Evolutionary conservation across 2,888 invertebrate genomes (phyloP), one percentile per base, ranked within the genome.

Genomic region (Spisula subtruncata): DNA sequence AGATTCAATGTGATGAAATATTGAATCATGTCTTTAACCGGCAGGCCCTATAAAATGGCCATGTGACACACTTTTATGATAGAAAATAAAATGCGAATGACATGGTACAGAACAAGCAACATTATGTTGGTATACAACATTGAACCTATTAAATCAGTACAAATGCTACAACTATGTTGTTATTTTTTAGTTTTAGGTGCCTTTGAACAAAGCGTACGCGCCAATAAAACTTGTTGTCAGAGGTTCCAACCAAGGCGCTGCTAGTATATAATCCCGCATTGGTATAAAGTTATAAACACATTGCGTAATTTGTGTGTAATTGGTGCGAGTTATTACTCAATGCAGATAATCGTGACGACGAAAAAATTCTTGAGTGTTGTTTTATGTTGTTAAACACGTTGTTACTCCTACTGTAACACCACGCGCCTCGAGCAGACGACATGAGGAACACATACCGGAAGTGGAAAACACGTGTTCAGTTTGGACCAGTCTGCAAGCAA

Each of bases 401-500:
- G n/a, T n/a, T n/a, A n/a, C 60, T 66, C 25, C 60, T n/a, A 66
- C 60, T 4, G 60, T 25, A 25, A 66, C 60, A 66, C 25, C 60
- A 66, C 25, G 60, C 60, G 25, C 25, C n/a, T 10, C 60, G 25
- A n/a, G 12, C 25, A n/a, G 25, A 66, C 25, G 60, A 66, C 60
- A 66, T 25, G 25, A 6, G n/a, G n/a, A 66, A 66, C 60, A 66
- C 25, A 66, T n/a, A 66, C 60, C 60, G 60, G 60, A 66, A 66
- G 60, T 66, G 60, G n/a, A 25, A 25, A 66, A 66, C 60, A 66
- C 60, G 60, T 66, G 60, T 66, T 25, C n/a, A 25, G 5, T 6
- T 66, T 66, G 60, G 25, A 66, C 60, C 60, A 66, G 60, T 66
- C 60, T 66, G n/a, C 25, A n/a, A 10, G 60, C 60, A n/a, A n/a